These are phyloP conservation scores for Lepus oiostolus DNA, from an alignment of 2,797 vertebrate species.

Conservation along the genomic window DNA sequence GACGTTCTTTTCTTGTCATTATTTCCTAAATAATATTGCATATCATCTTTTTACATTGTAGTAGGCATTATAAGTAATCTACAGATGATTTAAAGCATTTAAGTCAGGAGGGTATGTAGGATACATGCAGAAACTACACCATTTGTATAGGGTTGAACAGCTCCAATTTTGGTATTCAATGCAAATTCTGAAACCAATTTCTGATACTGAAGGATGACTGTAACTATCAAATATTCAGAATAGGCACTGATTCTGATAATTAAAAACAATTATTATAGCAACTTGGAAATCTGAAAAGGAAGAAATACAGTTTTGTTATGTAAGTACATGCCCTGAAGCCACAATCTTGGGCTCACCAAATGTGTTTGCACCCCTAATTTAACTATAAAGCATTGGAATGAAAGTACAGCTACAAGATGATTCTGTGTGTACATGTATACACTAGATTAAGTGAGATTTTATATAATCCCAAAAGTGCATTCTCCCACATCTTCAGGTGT, in stretches of 20 bases:
- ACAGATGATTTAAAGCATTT: no score
- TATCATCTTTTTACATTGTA: no score
- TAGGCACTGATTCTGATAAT: conserved; percentile 11
- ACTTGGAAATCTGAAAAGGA: conserved; percentile 35
- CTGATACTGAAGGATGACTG: no score
- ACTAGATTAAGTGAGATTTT: background rate
- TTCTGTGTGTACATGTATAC: background rate
- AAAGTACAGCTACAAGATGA: background rate
- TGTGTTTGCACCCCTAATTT: conserved; percentile 23
- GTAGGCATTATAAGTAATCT: no score
- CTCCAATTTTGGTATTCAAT: no score
- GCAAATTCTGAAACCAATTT: no score
- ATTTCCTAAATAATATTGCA: no score
- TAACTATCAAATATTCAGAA: conserved; percentile 51
- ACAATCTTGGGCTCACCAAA: background rate
- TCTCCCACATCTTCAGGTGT: background rate
- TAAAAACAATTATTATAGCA: conserved; percentile 61
- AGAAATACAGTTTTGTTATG: conserved; percentile 50
- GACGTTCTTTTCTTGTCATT: no score
- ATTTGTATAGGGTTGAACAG: no score
- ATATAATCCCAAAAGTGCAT: background rate
- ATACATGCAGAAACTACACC: no score
- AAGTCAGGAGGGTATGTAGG: no score
- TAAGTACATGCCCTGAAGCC: background rate
- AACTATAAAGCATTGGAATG: background rate